phyloP scores from a whole-genome alignment of 92 coral and sea anemone genomes.

The Epizoanthus ramosus region DNA sequence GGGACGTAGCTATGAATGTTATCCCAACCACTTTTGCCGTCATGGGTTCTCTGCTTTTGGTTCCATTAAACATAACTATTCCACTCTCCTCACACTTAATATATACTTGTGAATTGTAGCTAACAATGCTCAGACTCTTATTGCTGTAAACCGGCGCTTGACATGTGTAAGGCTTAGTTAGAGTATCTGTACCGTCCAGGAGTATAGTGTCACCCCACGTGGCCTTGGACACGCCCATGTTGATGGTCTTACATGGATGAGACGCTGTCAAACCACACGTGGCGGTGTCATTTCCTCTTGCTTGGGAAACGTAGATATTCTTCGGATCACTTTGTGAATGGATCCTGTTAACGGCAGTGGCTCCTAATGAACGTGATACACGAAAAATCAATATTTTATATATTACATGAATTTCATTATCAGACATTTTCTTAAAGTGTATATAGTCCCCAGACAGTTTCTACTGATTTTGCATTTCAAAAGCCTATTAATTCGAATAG shows the following conservation, averaged over 20 bases:
- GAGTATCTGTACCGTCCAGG: conserved; percentile 2
- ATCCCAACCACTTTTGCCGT: neutral
- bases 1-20: neutral
- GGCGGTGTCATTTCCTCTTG: neutral
- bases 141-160: conserved; percentile 2
- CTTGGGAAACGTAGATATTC: neutral
- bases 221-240: neutral
- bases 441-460: too few species aligned
- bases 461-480: too few species aligned
- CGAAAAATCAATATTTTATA: too few species aligned
- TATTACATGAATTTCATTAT: too few species aligned
- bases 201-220: neutral
- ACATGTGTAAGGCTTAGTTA: neutral
- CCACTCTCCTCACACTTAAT: neutral
- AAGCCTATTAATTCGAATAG: too few species aligned
- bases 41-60: neutral
- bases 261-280: conserved; percentile 1
- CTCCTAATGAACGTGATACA: neutral
- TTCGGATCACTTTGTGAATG: neutral
- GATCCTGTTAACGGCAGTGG: neutral
- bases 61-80: neutral
- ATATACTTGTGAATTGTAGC: neutral
- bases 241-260: conserved; percentile 3
- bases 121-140: neutral
- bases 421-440: too few species aligned